Conservation (phyloP, 2,888 invertebrate genomes). For the Rotaria socialis region DNA sequence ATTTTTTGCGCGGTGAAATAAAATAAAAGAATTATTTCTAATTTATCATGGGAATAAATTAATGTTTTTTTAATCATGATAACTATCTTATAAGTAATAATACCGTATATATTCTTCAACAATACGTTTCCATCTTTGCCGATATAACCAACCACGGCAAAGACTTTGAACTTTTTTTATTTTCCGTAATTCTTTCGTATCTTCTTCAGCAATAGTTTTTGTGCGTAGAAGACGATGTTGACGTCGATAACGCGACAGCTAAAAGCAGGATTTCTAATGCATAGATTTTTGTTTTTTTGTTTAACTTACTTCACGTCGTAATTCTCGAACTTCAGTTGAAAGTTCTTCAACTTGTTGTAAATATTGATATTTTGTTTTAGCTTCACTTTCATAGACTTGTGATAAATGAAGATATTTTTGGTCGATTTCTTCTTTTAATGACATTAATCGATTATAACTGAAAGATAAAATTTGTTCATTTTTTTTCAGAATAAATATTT, state of each 20-base stretch:
- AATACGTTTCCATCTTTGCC: slow-evolving; percentile 86
- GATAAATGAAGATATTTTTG: slow-evolving; percentile 83
- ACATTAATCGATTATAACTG: slow-evolving; percentile 80
- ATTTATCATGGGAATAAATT: no score
- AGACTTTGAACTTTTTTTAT: slow-evolving; percentile 81
- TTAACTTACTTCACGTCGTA: slow-evolving; percentile 72
- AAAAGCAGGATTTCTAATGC: neutral
- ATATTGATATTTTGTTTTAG: slow-evolving; percentile 87
- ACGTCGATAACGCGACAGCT: slow-evolving; percentile 36
- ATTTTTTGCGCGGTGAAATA: no score
- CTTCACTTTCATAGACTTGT: slow-evolving; percentile 79
- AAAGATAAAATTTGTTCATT: slow-evolving; percentile 39
- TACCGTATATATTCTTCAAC: slow-evolving; percentile 75
- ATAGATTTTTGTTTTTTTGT: slow-evolving; percentile 33
- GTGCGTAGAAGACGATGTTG: slow-evolving; percentile 41
- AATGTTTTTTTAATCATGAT: no score
- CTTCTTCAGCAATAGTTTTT: slow-evolving; percentile 54
- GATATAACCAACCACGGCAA: slow-evolving; percentile 85
- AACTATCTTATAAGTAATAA: no score
- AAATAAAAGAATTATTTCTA: no score
- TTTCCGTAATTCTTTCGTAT: slow-evolving; percentile 74
- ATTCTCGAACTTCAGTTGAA: slow-evolving; percentile 79
- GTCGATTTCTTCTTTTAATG: slow-evolving; percentile 83
- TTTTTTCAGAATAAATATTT: no score
- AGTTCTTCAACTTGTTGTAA: slow-evolving; percentile 85